phyloP scores from a whole-genome alignment of 2,888 invertebrate species.

The Eupsilia transversa region DNA sequence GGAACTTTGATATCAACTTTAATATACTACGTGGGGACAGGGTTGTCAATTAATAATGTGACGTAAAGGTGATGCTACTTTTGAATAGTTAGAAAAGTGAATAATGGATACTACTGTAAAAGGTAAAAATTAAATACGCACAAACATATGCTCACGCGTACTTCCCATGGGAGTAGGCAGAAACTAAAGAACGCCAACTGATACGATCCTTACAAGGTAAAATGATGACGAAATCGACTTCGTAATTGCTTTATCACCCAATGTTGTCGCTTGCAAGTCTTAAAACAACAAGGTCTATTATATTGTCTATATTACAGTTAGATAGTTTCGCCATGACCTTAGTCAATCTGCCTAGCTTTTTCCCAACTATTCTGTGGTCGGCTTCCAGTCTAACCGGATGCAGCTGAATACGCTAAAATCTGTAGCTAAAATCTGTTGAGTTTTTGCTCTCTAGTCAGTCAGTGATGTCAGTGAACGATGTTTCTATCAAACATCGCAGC shows the following conservation, averaged over 20 bases:
- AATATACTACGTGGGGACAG: constrained; percentile 40
- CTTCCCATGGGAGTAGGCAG: too few species aligned
- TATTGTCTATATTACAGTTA: neutral
- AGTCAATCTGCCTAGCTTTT: too few species aligned
- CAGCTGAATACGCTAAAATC: too few species aligned
- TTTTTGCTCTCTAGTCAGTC: too few species aligned
- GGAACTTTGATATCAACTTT: constrained; percentile 34
- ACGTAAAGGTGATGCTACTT: neutral
- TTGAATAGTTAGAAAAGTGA: neutral
- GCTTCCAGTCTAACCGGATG: too few species aligned
- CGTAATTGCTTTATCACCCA: neutral
- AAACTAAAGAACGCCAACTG: too few species aligned
- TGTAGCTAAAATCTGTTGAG: too few species aligned
- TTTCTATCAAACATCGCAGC: neutral
- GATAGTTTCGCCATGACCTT: too few species aligned
- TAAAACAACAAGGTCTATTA: neutral
- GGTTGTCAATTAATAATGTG: constrained; percentile 29
- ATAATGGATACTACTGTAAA: neutral
- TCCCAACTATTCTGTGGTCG: too few species aligned
- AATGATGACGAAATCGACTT: neutral
- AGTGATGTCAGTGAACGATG: neutral
- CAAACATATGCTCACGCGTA: too few species aligned
- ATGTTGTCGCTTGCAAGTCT: neutral
- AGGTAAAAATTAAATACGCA: too few species aligned
- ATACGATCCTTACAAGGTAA: neutral